Evolutionary conservation across 2,797 vertebrate genomes (phyloP), one percentile per base, ranked within the genome.

Genomic region (Steatocranus sp.): DNA sequence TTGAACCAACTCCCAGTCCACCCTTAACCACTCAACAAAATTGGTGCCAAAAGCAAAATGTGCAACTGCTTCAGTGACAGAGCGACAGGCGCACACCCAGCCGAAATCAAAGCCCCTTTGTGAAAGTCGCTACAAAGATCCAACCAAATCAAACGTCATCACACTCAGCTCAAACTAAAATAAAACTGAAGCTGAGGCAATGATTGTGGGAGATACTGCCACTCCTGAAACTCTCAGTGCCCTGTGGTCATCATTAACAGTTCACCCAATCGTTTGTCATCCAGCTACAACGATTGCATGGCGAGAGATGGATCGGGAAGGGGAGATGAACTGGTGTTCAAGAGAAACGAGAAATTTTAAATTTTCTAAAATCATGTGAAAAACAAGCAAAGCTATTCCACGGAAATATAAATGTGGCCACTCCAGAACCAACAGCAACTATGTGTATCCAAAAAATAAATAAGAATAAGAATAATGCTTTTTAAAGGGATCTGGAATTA

Each of bases 81-180:
- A 76, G 46, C 32, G 25, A 78, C 78, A 14, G 78, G 15, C 53
- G 2, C 66, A 75, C 50, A 18, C n/a, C 56, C 48, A n/a, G 11
- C 5, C 3, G 3, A 82, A 88, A 87, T 87, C 83, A 89, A 89
- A 88, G 81, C 11, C 38, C 3, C 32, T 81, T 66, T 80, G 73
- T 75, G 20, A 74, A 27, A n/a, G 25, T 48, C 8, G 8, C 32
- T n/a, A 17, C 49, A 58, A 74, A 83, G 77, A 73, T 77, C 10
- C 18, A 8, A 75, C 38, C n/a, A 6, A 82, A 73, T 48, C 68
- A 73, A 73, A 48, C 5, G 61, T 30, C 18, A 6, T 78, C 79
- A 17, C 76, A 5, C 58, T 77, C 23, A 2, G 30, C 23, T 76
- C 27, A 3, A 15, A 41, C 27, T 11, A 6, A 66, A 82, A 36